A percentile compares a stretch with the other conserved stretches of the same genome.
phyloP scores from a whole-genome alignment of 2,888 invertebrate genomes.

The Poecilobothrus nobilitatus region DNA sequence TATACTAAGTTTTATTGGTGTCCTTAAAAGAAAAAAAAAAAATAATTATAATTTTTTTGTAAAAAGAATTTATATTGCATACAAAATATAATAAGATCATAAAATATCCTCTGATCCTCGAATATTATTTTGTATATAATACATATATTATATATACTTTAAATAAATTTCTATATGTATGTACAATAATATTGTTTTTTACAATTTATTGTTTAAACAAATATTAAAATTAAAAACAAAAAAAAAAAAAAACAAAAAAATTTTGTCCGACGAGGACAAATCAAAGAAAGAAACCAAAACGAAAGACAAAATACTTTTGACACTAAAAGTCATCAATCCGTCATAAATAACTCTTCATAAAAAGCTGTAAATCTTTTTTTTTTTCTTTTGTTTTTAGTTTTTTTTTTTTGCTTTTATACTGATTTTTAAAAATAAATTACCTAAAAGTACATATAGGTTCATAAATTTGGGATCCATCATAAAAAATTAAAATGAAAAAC shows the following conservation, averaged over 20 bases:
- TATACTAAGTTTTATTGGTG: too few relatives aligned
- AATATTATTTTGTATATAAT: too few relatives aligned
- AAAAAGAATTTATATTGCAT: too few relatives aligned
- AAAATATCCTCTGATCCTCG: background rate
- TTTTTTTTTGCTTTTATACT: too few relatives aligned
- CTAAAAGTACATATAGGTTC: background rate
- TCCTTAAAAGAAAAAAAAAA: too few relatives aligned
- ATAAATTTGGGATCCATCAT: background rate
- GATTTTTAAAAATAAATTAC: background rate
- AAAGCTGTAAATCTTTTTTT: background rate
- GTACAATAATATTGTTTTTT: background rate
- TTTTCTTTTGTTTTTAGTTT: too few relatives aligned
- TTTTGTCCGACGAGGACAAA: background rate
- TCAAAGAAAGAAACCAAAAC: too few relatives aligned
- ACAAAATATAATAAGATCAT: background rate
- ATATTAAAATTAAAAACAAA: background rate
- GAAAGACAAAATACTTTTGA: too few relatives aligned
- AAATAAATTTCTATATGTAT: background rate
- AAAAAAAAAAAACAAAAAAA: background rate
- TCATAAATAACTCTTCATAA: slow-evolving; percentile 3
- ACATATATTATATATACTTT: too few relatives aligned
- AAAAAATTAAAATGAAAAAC: background rate
- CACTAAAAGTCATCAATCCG: background rate
- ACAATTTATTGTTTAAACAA: background rate
- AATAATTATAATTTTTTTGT: too few relatives aligned